Evolutionary conservation across 2,113 vertebrate species (phyloP).

Genomic region (Ictalurus furcatus): DNA sequence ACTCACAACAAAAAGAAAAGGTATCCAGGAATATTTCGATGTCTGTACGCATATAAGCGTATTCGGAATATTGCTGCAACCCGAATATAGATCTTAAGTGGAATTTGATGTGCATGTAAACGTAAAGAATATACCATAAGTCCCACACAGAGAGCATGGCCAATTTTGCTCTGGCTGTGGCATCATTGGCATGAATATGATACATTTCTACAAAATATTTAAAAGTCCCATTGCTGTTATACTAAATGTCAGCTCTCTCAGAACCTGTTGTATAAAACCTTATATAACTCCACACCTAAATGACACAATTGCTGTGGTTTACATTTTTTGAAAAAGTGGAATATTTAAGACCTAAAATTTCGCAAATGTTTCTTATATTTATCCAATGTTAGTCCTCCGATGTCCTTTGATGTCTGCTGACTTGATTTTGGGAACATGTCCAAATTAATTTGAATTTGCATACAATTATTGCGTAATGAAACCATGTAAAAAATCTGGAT

Average conservation of each 20-base stretch:
- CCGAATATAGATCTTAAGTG: no score
- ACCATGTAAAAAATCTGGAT: neutral
- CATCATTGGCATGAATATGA: neutral
- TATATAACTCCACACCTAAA: neutral
- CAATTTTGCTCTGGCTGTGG: neutral
- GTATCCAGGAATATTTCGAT: no score
- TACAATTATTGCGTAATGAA: neutral
- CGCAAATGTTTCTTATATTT: neutral
- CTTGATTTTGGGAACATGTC: neutral
- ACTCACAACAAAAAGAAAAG: no score
- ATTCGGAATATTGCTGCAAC: no score
- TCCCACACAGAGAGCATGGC: neutral
- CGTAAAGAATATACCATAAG: neutral
- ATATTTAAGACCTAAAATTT: neutral
- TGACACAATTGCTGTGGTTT: neutral
- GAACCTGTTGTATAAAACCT: neutral
- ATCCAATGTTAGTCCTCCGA: neutral
- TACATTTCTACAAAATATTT: neutral
- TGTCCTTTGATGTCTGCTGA: neutral
- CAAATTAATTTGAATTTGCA: neutral
- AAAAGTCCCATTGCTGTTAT: neutral
- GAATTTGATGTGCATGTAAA: no score
- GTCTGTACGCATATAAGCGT: no score
- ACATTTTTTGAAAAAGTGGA: no score
- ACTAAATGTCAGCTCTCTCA: neutral